phyloP scores from a whole-genome alignment of 2,888 invertebrate genomes.

The Ethmia dodecea region DNA sequence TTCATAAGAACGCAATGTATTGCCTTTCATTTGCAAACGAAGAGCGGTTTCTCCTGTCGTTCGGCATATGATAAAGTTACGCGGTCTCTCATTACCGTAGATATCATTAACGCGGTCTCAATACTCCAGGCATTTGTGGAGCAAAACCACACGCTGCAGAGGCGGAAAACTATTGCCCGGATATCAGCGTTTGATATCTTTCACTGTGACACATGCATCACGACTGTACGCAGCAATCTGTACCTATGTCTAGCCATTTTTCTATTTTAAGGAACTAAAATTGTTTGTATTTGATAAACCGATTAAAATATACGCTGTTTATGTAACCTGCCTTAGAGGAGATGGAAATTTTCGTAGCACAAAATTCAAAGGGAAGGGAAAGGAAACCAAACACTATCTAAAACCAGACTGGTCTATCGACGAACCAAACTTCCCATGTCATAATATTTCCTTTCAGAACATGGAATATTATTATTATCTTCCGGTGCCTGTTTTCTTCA shows the following conservation, averaged over 20 bases:
- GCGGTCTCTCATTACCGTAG: constrained; percentile 52
- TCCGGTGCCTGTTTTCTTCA: constrained; percentile 37
- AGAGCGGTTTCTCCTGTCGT: constrained; percentile 57
- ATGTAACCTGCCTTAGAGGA: too few species aligned
- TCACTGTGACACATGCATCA: too few species aligned
- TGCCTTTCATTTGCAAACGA: constrained; percentile 62
- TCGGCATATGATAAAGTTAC: constrained; percentile 63
- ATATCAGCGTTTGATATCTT: constrained; percentile 24
- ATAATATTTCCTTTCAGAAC: constrained; percentile 35
- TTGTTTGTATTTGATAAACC: too few species aligned
- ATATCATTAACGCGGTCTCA: constrained; percentile 50
- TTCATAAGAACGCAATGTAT: constrained; percentile 44
- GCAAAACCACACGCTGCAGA: constrained; percentile 31
- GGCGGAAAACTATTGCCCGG: constrained; percentile 29
- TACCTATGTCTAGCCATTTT: too few species aligned
- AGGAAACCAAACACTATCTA: constrained; percentile 1
- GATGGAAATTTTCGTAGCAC: too few species aligned
- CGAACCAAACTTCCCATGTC: constrained; percentile 18
- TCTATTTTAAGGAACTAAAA: too few species aligned
- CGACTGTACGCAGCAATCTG: too few species aligned
- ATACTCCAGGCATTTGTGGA: constrained; percentile 41
- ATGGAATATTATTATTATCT: constrained; percentile 34
- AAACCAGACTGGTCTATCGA: too few species aligned
- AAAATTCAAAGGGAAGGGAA: constrained; percentile 6
- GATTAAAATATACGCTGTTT: too few species aligned